phyloP scores from a whole-genome alignment of 2,113 vertebrate genomes.

The Ceratotherium simum region DNA sequence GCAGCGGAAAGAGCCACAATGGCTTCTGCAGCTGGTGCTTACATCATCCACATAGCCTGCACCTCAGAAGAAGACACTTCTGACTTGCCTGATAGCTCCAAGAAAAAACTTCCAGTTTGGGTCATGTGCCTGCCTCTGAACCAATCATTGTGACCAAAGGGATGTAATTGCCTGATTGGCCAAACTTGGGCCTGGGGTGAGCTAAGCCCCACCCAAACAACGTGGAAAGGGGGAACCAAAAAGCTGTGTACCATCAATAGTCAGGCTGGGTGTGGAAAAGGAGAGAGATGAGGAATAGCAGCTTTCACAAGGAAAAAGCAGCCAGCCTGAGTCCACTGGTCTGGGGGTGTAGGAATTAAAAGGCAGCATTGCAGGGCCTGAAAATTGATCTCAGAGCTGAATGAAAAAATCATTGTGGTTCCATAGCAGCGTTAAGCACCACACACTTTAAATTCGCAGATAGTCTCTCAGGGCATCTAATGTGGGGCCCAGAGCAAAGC shows the following conservation, averaged over 20 bases:
- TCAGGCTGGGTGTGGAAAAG: neutral
- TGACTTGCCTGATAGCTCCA: neutral
- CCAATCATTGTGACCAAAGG: neutral
- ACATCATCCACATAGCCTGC: neutral
- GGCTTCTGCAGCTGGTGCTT: neutral
- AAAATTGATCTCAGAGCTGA: neutral
- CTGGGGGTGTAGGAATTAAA: neutral
- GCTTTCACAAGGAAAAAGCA: neutral
- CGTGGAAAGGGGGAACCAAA: neutral
- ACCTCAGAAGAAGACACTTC: neutral
- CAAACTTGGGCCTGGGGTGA: neutral
- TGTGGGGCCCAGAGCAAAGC: neutral
- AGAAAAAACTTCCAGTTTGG: neutral
- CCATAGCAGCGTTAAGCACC: neutral
- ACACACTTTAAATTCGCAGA: conserved; percentile 5
- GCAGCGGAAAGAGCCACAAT: neutral
- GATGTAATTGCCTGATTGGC: neutral
- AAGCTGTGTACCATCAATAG: neutral
- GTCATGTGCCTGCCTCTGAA: neutral
- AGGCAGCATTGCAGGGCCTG: neutral
- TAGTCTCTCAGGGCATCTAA: neutral
- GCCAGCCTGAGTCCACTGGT: neutral
- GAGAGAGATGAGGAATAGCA: neutral
- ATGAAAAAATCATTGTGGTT: neutral
- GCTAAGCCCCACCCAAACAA: neutral